A percentile compares a stretch with the other conserved stretches of the same genome.
Evolutionary conservation across 2,888 invertebrate genomes (phyloP).

Genomic region (Ectemnius continuus): DNA sequence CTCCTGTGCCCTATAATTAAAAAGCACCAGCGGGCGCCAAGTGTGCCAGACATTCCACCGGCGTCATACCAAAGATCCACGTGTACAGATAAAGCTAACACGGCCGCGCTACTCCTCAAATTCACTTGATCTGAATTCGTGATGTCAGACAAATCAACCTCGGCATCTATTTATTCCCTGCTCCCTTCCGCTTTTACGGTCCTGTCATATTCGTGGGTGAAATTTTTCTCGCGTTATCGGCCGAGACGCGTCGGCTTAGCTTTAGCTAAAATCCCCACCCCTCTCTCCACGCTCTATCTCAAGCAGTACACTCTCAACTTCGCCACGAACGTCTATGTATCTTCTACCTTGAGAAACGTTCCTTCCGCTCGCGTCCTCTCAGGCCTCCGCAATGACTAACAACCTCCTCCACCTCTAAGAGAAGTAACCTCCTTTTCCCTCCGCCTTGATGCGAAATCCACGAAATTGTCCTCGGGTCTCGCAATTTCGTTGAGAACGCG

Average conservation of each 20-base stretch:
- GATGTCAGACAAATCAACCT: constrained; percentile 36
- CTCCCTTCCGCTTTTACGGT: not conserved
- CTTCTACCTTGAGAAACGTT: constrained; percentile 24
- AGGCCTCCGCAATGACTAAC: constrained; percentile 46
- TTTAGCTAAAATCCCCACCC: not conserved
- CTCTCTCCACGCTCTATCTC: constrained; percentile 30
- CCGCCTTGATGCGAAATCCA: not conserved
- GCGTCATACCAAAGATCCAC: no score
- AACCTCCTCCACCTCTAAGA: constrained; percentile 34
- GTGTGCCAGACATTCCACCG: no score
- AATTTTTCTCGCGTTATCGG: constrained; percentile 49
- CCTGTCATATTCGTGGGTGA: not conserved
- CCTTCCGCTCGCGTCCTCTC: constrained; percentile 13
- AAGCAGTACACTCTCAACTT: constrained; percentile 21
- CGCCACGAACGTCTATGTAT: constrained; percentile 19
- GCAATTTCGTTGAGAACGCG: constrained; percentile 27
- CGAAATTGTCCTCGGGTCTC: constrained; percentile 45
- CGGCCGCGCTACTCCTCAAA: no score
- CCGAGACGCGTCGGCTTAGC: constrained; percentile 18
- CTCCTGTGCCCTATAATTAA: constrained; percentile 1
- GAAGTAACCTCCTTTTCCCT: constrained; percentile 17
- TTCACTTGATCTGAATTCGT: constrained; percentile 9
- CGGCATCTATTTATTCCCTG: constrained; percentile 39
- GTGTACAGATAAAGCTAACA: no score
- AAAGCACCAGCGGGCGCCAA: not conserved